Conservation (phyloP, 2,888 invertebrate genomes). For the Sycophila texana region DNA sequence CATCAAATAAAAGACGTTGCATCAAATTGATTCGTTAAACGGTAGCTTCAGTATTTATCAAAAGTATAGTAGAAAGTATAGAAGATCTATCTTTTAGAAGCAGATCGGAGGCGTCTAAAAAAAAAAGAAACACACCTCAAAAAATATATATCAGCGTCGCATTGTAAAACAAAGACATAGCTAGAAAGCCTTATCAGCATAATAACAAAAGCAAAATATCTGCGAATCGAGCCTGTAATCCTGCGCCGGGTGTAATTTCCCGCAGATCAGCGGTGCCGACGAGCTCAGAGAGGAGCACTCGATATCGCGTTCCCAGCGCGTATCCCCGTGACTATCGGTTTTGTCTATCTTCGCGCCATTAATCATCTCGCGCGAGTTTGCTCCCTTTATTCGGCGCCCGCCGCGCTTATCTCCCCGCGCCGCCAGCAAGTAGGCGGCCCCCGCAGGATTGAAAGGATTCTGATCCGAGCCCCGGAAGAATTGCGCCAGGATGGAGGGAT, state of each 20-base stretch:
- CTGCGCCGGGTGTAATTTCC: constrained; percentile 20
- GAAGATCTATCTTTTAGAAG: no score
- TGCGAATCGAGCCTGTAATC: neutral
- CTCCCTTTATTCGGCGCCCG: constrained; percentile 26
- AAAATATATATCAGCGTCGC: no score
- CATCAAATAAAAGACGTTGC: no score
- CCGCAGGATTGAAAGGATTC: constrained; percentile 34
- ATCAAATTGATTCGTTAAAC: no score
- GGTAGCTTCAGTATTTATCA: no score
- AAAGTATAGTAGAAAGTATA: no score
- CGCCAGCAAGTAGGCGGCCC: neutral
- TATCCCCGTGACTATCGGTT: constrained; percentile 14
- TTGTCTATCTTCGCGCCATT: constrained; percentile 43
- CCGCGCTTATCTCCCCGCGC: constrained; percentile 25
- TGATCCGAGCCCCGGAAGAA: constrained; percentile 14
- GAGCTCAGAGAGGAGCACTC: neutral
- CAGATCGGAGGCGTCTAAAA: no score
- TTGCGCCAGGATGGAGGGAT: constrained; percentile 10
- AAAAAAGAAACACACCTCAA: no score
- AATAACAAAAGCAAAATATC: constrained; percentile 1
- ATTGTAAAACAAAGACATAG: neutral
- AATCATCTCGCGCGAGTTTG: constrained; percentile 33
- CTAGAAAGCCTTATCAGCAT: neutral
- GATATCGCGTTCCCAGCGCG: neutral
- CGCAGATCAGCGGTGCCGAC: neutral